Evolutionary conservation across 2,888 invertebrate genomes (phyloP), one percentile per base, ranked within the genome.

Genomic region (Steinernema scapterisci): DNA sequence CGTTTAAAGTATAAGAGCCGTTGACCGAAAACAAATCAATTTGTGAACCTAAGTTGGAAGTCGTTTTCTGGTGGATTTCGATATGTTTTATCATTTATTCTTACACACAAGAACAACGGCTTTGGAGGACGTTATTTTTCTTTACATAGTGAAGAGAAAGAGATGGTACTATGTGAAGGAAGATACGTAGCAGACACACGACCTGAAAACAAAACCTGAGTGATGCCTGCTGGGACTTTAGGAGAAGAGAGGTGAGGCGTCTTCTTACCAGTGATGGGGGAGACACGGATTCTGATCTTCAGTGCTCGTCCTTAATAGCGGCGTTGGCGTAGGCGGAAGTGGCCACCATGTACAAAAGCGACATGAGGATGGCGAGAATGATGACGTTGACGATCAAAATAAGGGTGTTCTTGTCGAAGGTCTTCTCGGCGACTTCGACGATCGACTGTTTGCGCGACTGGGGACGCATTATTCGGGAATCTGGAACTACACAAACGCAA

Each of bases 261-360:
- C 48, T 16, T 9, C 63, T 16, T 1, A 63, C 63, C 63, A 31
- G 63, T 63, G 63, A 38, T 16, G 63, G 16, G 44, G 11, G 71
- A 19, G 19, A 48, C 48, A 16, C 48, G 48, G 48, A 5, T 7
- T 48, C 19, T 13, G 16, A 5, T 19, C 3, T 1, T 77, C 76
- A 83, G 70, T 83, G 77, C 75, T 84, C 83, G 71, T 77, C 79
- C 70, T 83, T 79, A 72, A 72, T 75, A 71, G 78, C 79, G 75
- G 78, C 76, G 44, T 80, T 84, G 70, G 82, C 81, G 85, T 84
- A 84, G 21, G 85, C 85, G 23, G 84, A 84, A 27, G 85, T 83
- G 75, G 85, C 86, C 51, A 86, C 79, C 80, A 86, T 83, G 77
- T 86, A 86, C 54, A 86, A 79, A 71, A 84, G 79, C 43, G 76